Percentiles rank a stretch among this genome's conserved stretches.
phyloP scores from a whole-genome alignment of 2,113 vertebrate genomes.

The Athene noctua region DNA sequence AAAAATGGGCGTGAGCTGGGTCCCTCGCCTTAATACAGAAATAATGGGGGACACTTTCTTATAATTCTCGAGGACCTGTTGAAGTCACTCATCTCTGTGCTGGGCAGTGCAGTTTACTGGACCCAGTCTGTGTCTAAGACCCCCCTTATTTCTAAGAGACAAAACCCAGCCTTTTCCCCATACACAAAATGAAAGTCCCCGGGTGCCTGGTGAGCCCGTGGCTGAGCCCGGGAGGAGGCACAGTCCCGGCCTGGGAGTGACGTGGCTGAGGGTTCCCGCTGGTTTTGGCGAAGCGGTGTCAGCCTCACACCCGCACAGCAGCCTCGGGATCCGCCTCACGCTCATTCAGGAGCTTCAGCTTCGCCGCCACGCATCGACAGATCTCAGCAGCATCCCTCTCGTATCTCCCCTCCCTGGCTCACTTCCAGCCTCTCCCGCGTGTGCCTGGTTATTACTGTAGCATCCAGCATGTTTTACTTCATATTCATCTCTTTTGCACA shows the following conservation, averaged over 20 bases:
- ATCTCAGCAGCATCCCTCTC: not conserved
- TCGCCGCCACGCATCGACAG: not conserved
- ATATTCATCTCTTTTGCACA: conserved; percentile 50
- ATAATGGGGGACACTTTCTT: accelerated
- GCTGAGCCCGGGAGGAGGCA: not conserved
- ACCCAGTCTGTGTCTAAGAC: accelerated
- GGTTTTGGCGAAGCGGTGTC: not conserved
- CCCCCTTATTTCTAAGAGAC: not conserved
- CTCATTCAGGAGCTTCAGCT: not conserved
- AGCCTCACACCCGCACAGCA: not conserved
- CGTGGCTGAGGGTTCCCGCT: not conserved
- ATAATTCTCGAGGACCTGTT: accelerated
- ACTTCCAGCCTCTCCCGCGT: not conserved
- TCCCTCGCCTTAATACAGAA: not conserved
- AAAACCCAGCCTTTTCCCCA: not conserved
- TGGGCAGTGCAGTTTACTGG: not conserved
- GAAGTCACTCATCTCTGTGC: not conserved
- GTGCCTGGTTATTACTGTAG: conserved; percentile 11
- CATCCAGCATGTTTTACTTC: conserved; percentile 50
- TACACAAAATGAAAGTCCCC: accelerated
- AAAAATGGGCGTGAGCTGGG: not conserved
- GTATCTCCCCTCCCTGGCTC: conserved; percentile 18
- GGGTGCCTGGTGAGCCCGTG: not conserved
- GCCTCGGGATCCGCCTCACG: accelerated
- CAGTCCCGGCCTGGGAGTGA: not conserved